Base-by-base conservation (phyloP, 2,113 vertebrate genomes). In the Xenopus borealis region DNA sequence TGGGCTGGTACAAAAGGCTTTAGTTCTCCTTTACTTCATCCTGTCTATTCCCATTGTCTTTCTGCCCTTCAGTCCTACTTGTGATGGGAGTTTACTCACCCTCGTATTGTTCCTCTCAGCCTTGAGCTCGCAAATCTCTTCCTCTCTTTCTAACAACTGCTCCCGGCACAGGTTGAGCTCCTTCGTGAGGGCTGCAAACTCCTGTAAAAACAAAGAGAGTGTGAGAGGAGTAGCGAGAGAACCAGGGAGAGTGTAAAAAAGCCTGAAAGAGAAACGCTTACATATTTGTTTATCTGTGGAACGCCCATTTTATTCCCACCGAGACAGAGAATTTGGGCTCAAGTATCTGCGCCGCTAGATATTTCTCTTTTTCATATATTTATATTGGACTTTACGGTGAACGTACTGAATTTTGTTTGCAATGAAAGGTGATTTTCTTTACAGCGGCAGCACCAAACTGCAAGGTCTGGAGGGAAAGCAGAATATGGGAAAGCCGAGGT, bases 21-120 rank as follows among this genome's bases (percentile, higher is more conserved):
- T 27, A 27, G 2, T 27, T 27, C 23, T 27, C 23, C 23, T 27
- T 27, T 27, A 27, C 23, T 40, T 9, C 33, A 40, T 40, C 33
- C 33, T 9, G 5, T 40, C 33, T 40, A 6, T 12, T 16, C 14
- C 47, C 47, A 50, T 16, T 50, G 47, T 50, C 3, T 50, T 10
- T 50, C 12, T 16, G 12, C 14, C 14, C 47, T 27, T 3, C 23
- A 27, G 14, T 50, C 47, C 9, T 50, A 2, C 9, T 12, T 4
- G 12, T 12, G 11, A 12, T 50, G 47, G 7, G 12, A 13, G 9
- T 16, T 50, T 7, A 83, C 94, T 93, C 82, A 97, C 95, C 83
- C 95, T 75, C 12, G 95, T 97, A 87, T 97, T 97, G 90, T 96
- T 97, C 40, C 95, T 83, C 86, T 97, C 95, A 0, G 95, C 95